Evolutionary conservation across 2,888 invertebrate genomes (phyloP), one percentile per base, ranked within the genome.

Genomic region (Tipula unca): DNA sequence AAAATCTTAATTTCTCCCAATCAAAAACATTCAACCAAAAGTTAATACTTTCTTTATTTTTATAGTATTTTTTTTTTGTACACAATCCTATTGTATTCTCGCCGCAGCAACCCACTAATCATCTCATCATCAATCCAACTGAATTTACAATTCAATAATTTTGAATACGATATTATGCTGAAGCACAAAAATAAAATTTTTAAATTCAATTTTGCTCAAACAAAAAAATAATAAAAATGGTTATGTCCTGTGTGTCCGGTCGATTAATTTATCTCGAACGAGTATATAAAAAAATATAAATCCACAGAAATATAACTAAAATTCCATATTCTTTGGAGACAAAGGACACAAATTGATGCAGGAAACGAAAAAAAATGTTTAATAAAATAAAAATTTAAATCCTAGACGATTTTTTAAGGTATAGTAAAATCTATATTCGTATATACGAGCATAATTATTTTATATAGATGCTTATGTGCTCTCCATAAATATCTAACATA

Each of bases 1-100:
- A 48, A 69, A 69, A 25, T 69, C 69, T 69, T 69, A 69, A 69
- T 69, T 69, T 69, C 25, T 69, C 10, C 69, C 69, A 69, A 69
- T 69, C 69, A 69, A 69, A 69, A 69, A 69, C 69, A 69, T 69
- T 69, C 69, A 69, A 69, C 69, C 69, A 69, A 69, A 69, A 69
- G 69, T 69, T 69, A 69, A 69, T 48, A n/a, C n/a, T 48, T 48
- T 48, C n/a, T 39, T n/a, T n/a, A n/a, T n/a, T n/a, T n/a, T n/a
- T n/a, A n/a, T 39, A 39, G 39, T 39, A 39, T 39, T 39, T 48
- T 48, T 48, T n/a, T n/a, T n/a, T n/a, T n/a, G n/a, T n/a, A 48
- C 6, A 48, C 48, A 48, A 69, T 69, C 69, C 69, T 25, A 69
- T 69, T 69, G 69, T 69, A 69, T 69, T 69, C 69, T 25, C 25